A percentile compares a stretch with the other conserved stretches of the same genome.
These are phyloP conservation scores for Agrilus planipennis DNA, from an alignment of 1,140 invertebrate genomes.

Conservation along the genomic window DNA sequence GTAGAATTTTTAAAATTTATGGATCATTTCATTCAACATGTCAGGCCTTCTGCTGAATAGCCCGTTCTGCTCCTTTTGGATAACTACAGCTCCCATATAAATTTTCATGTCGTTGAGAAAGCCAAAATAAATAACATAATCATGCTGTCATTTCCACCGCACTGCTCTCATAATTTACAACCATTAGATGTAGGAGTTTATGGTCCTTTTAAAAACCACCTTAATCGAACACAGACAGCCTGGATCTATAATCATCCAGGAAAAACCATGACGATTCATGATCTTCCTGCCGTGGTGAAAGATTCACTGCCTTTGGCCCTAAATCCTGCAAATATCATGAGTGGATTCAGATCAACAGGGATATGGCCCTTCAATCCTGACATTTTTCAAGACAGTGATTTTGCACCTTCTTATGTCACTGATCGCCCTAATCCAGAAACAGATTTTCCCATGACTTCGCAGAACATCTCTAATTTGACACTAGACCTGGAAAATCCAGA, in stretches of 20 bases:
- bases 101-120: conserved; percentile 3
- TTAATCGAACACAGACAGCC: background rate
- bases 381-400: conserved; percentile 5
- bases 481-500: no score
- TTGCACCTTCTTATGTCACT: no score
- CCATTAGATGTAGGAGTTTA: conserved; percentile 1
- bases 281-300: conserved; percentile 1
- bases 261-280: conserved; percentile 3
- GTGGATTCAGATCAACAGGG: conserved; percentile 2
- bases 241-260: conserved; percentile 5
- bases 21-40: conserved; percentile 6
- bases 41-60: background rate
- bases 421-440: no score
- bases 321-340: conserved; percentile 3
- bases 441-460: no score
- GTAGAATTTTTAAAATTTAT: conserved; percentile 1
- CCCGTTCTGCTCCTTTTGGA: background rate
- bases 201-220: conserved; percentile 3
- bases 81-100: conserved; percentile 6
- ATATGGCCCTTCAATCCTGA: conserved; percentile 8
- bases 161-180: conserved; percentile 2
- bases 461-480: no score
- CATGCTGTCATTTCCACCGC: conserved; percentile 6
- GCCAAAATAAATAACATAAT: conserved; percentile 6
- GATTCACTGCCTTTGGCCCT: conserved; percentile 1